Evolutionary conservation across 2,113 vertebrate genomes (phyloP).

Genomic region (Lophotis ruficrista): DNA sequence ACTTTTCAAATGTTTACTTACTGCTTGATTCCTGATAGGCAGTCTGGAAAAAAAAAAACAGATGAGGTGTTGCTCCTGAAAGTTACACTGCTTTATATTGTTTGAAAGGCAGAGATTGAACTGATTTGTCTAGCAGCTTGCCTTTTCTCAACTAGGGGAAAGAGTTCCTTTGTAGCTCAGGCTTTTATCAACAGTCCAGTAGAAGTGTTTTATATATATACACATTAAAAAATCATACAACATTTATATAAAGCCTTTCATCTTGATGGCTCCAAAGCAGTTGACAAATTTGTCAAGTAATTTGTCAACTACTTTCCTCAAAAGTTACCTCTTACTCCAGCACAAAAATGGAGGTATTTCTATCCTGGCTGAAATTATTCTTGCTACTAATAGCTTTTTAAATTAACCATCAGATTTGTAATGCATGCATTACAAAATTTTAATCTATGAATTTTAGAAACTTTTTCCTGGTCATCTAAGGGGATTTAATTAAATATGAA

Average conservation of each 20-base stretch:
- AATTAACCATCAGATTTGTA: neutral
- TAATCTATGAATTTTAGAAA: neutral
- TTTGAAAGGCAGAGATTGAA: constrained; percentile 68
- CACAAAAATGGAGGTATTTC: neutral
- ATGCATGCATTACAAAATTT: neutral
- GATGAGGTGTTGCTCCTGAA: constrained; percentile 65
- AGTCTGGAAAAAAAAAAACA: constrained; percentile 46
- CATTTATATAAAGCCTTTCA: constrained; percentile 32
- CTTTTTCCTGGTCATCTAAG: neutral
- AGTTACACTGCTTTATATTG: constrained; percentile 67
- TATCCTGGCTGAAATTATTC: neutral
- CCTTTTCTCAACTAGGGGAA: constrained; percentile 20
- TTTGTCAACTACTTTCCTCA: constrained; percentile 18
- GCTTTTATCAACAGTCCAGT: constrained; percentile 46
- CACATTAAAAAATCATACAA: neutral
- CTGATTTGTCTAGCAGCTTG: constrained; percentile 62
- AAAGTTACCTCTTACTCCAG: neutral
- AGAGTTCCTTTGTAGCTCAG: constrained; percentile 24
- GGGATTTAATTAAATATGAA: neutral
- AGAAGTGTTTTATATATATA: constrained; percentile 15
- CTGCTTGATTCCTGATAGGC: constrained; percentile 69
- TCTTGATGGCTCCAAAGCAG: neutral
- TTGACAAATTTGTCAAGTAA: constrained; percentile 35
- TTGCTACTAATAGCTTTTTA: neutral
- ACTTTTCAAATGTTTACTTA: constrained; percentile 77